A percentile compares a stretch with the other conserved stretches of the same genome.
Conservation (phyloP, 2,797 vertebrate genomes). For the Sebastes kiyomatsui region DNA sequence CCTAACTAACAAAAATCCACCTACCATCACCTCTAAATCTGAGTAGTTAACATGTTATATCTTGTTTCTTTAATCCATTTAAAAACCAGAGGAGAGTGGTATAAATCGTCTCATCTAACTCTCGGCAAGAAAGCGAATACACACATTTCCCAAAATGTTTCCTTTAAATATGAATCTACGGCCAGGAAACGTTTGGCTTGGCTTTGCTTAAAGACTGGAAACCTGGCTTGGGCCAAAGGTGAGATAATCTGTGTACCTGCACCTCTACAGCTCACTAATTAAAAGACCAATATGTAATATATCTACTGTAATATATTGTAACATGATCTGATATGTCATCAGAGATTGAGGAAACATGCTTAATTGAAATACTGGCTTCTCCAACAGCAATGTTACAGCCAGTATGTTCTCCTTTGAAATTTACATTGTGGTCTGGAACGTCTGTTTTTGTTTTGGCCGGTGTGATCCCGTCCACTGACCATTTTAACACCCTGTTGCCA, state of each 20-base stretch:
- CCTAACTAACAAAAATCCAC: neutral
- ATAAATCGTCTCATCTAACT: neutral
- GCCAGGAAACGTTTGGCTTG: neutral
- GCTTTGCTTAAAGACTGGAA: neutral
- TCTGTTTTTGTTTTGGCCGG: too few relatives aligned
- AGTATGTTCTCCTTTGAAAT: too few relatives aligned
- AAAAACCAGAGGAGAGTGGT: neutral
- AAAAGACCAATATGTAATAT: neutral
- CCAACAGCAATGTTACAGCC: too few relatives aligned
- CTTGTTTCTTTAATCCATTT: fast-evolving
- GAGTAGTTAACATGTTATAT: neutral
- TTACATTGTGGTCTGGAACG: too few relatives aligned
- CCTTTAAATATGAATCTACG: neutral
- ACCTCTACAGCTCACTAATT: neutral
- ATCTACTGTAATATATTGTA: too few relatives aligned
- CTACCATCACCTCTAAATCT: neutral
- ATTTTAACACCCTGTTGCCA: too few relatives aligned
- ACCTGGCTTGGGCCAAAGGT: neutral
- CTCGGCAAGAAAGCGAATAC: neutral
- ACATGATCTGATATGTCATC: too few relatives aligned
- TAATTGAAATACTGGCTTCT: too few relatives aligned
- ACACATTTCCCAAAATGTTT: neutral
- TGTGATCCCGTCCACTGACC: too few relatives aligned
- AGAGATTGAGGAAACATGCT: too few relatives aligned
- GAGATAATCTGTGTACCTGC: neutral